A percentile compares a stretch with the other conserved stretches of the same genome.
These are phyloP conservation scores for Buphagus erythrorhynchus DNA, from an alignment of 2,797 vertebrate genomes.

Conservation along the genomic window DNA sequence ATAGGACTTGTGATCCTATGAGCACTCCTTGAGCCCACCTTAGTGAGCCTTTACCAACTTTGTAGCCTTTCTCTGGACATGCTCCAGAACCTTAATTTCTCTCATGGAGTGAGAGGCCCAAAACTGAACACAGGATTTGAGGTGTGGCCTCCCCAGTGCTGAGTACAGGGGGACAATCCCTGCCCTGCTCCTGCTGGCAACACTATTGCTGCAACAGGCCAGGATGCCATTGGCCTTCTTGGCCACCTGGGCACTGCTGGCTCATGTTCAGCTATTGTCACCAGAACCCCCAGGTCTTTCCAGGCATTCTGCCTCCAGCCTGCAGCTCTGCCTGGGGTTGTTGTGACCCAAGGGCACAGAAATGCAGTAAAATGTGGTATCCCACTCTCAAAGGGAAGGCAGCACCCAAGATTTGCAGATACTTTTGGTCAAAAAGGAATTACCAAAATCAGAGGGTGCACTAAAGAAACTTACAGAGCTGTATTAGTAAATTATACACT, in stretches of 20 bases:
- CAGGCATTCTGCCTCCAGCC: not conserved
- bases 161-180: fast-evolving
- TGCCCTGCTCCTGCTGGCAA: not conserved
- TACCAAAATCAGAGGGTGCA: not conserved
- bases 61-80: not conserved
- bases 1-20: not conserved
- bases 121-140: not conserved
- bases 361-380: not conserved
- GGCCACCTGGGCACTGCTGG: not conserved
- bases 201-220: not conserved
- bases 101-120: not conserved
- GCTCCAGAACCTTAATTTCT: not conserved
- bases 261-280: not conserved
- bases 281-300: not conserved
- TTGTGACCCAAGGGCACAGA: not conserved
- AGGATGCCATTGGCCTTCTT: not conserved
- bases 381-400: not conserved
- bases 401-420: not conserved
- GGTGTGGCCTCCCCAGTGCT: fast-evolving
- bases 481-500: not conserved
- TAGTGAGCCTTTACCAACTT: not conserved
- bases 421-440: not conserved
- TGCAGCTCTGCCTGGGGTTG: not conserved
- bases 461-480: not conserved
- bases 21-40: not conserved